These are phyloP conservation scores for Lepus oiostolus DNA, from an alignment of 2,797 vertebrate species.

Conservation along the genomic window DNA sequence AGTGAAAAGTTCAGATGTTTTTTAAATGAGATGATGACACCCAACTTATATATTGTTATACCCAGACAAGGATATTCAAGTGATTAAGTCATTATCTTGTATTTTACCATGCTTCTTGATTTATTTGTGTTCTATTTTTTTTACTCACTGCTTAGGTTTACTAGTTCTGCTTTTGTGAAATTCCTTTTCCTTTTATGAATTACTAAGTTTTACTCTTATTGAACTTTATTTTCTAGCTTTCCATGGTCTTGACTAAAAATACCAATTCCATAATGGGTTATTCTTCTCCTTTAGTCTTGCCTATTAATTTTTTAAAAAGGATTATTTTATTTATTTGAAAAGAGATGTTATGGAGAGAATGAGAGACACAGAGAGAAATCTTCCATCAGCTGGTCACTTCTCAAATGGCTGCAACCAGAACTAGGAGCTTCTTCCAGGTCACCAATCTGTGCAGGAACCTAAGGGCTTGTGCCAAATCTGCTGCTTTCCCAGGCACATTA, in stretches of 20 bases:
- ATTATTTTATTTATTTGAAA: no score
- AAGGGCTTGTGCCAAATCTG: no score
- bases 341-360: no score
- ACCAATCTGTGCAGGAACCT: no score
- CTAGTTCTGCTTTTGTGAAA: slow-evolving; percentile 34
- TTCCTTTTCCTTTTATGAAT: slow-evolving; percentile 66
- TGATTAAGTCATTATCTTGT: background rate
- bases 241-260: background rate
- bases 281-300: background rate
- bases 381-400: no score
- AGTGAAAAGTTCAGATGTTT: background rate
- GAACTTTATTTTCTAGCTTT: background rate
- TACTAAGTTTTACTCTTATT: slow-evolving; percentile 46
- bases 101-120: background rate
- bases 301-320: background rate
- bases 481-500: no score
- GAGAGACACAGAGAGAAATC: no score
- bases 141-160: slow-evolving; percentile 6
- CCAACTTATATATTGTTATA: no score
- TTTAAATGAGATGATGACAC: background rate
- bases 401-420: no score
- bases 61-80: no score
- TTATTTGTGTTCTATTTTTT: background rate
- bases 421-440: no score
- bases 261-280: background rate